phyloP scores from a whole-genome alignment of 2,888 invertebrate genomes.

The Ctenicera cuprea region DNA sequence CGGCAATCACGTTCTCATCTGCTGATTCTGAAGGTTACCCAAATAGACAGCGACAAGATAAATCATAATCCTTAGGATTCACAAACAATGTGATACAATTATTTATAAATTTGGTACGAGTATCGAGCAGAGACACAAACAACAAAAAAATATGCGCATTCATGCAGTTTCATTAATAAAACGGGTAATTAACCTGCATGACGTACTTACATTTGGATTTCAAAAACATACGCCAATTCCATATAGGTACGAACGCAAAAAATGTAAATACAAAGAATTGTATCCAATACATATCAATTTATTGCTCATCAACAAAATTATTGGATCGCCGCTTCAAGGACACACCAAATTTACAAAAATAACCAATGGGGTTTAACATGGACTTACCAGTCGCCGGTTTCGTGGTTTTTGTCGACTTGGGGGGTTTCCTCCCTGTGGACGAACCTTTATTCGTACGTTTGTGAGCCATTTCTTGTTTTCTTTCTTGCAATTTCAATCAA shows the following conservation, averaged over 20 bases:
- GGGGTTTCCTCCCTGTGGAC: constrained; percentile 45
- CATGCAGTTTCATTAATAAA: constrained; percentile 6
- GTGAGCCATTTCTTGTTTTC: constrained; percentile 52
- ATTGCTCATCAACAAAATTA: constrained; percentile 36
- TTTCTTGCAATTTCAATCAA: constrained; percentile 31
- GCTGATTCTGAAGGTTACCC: constrained; percentile 26
- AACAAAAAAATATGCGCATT: constrained; percentile 11
- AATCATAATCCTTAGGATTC: background rate
- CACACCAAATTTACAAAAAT: constrained; percentile 27
- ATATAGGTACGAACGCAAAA: background rate
- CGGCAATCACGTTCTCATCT: constrained; percentile 14
- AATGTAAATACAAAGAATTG: background rate
- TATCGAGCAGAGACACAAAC: background rate
- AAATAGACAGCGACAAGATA: constrained; percentile 14
- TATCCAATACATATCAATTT: constrained; percentile 1
- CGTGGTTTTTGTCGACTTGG: constrained; percentile 47
- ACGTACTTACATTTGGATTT: background rate
- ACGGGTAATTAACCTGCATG: background rate
- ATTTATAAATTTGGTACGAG: background rate
- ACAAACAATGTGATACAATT: constrained; percentile 1
- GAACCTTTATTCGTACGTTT: constrained; percentile 51
- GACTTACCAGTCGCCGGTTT: constrained; percentile 47
- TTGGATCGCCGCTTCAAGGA: constrained; percentile 42
- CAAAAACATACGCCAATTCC: background rate
- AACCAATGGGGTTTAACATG: constrained; percentile 19